Evolutionary conservation across 1,140 invertebrate genomes (phyloP).

Genomic region (Polypedilum vanderplanki): DNA sequence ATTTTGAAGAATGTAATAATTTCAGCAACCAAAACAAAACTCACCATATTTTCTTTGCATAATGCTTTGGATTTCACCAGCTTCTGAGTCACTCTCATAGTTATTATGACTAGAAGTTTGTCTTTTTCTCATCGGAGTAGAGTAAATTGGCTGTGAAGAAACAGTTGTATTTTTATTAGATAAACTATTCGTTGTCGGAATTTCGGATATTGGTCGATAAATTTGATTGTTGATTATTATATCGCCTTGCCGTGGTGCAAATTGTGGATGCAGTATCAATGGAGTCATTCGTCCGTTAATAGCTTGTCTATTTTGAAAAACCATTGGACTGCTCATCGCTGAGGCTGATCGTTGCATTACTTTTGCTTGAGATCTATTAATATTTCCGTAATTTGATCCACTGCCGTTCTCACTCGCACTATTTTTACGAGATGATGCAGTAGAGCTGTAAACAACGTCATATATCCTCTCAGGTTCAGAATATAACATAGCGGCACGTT

Average conservation of each 20-base stretch:
- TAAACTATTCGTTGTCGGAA: constrained; percentile 36
- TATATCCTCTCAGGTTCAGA: not conserved
- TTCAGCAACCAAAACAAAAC: not conserved
- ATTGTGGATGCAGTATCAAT: constrained; percentile 37
- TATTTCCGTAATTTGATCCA: not conserved
- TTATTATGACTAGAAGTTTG: constrained; percentile 38
- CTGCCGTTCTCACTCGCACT: constrained; percentile 4
- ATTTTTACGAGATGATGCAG: not conserved
- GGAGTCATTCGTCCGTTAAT: constrained; percentile 38
- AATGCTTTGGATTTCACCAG: constrained; percentile 55
- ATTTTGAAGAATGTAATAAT: too few relatives aligned
- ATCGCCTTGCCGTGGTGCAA: constrained; percentile 37
- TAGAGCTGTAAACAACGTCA: constrained; percentile 14
- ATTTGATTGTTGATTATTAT: constrained; percentile 37
- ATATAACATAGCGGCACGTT: not conserved
- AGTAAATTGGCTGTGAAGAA: not conserved
- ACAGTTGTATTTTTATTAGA: constrained; percentile 27
- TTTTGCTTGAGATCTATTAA: not conserved
- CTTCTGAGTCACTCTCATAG: constrained; percentile 58
- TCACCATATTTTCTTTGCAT: constrained; percentile 46
- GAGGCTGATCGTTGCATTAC: not conserved
- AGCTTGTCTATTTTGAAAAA: constrained; percentile 7
- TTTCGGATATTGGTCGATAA: constrained; percentile 37
- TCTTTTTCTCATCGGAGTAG: not conserved
- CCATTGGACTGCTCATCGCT: not conserved